phyloP scores from a whole-genome alignment of 1,140 invertebrate genomes.

The Drosophila burlai region DNA sequence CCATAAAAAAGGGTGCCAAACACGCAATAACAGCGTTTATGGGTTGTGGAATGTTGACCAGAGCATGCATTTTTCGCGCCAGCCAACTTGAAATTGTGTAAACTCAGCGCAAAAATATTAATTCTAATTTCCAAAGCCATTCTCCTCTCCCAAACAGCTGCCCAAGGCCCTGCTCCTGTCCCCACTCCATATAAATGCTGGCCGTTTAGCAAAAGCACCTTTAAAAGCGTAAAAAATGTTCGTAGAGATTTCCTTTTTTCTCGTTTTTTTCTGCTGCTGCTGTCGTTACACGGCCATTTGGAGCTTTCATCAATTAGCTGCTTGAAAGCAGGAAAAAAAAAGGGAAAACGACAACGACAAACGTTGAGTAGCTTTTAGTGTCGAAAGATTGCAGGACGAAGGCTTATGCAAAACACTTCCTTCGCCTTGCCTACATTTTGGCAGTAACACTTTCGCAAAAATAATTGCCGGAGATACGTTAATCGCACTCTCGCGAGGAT shows the following conservation, averaged over 20 bases:
- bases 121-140: constrained; percentile 75
- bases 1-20: constrained; percentile 29
- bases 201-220: constrained; percentile 59
- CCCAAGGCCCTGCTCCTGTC: constrained; percentile 25
- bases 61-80: constrained; percentile 72
- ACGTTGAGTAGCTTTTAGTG: constrained; percentile 76
- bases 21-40: constrained; percentile 32
- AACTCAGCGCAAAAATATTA: constrained; percentile 79
- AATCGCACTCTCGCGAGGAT: constrained; percentile 30
- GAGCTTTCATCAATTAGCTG: constrained; percentile 73
- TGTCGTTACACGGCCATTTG: constrained; percentile 54
- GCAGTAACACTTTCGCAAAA: constrained; percentile 37
- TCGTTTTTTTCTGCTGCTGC: neutral
- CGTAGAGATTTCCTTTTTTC: constrained; percentile 13
- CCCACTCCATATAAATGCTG: constrained; percentile 39
- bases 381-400: constrained; percentile 45
- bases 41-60: constrained; percentile 59
- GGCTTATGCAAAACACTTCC: constrained; percentile 62
- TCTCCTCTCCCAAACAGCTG: constrained; percentile 2
- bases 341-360: constrained; percentile 14
- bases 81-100: constrained; percentile 80
- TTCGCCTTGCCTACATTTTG: constrained; percentile 54
- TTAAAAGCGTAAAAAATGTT: constrained; percentile 42
- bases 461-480: constrained; percentile 55
- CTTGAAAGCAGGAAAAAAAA: constrained; percentile 42